Conservation (phyloP, 2,113 vertebrate species). For the Panthera uncia region DNA sequence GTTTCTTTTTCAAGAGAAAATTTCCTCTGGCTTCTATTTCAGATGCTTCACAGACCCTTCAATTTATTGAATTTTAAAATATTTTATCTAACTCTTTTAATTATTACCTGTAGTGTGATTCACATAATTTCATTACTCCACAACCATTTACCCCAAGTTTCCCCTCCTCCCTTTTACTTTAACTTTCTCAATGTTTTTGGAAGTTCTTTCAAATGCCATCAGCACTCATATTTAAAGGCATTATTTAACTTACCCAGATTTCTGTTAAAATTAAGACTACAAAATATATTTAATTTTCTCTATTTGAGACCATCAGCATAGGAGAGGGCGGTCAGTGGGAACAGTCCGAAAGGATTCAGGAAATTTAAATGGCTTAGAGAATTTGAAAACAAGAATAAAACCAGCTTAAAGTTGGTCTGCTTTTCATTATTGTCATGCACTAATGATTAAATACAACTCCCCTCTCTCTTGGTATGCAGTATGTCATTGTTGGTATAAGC, state of each 20-base stretch:
- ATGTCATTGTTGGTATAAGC: not conserved
- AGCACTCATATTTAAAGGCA: not conserved
- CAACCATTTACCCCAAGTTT: not conserved
- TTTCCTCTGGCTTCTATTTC: not conserved
- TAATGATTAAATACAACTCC: not conserved
- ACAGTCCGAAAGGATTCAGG: not conserved
- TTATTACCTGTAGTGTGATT: not conserved
- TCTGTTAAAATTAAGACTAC: not conserved
- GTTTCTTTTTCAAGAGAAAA: constrained; percentile 12
- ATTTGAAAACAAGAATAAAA: not conserved
- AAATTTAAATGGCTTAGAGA: not conserved
- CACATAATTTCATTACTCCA: not conserved
- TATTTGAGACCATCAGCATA: not conserved
- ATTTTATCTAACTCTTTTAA: not conserved
- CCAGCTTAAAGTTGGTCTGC: not conserved
- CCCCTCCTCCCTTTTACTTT: not conserved
- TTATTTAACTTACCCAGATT: not conserved
- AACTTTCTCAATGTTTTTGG: not conserved
- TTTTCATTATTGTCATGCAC: not conserved
- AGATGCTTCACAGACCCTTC: not conserved
- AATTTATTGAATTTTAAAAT: constrained; percentile 3
- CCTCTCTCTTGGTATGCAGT: not conserved
- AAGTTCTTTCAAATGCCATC: not conserved
- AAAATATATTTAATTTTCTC: not conserved
- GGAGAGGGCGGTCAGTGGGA: not conserved